Base-by-base conservation (phyloP, 2,797 vertebrate genomes). In the Pygocentrus nattereri region DNA sequence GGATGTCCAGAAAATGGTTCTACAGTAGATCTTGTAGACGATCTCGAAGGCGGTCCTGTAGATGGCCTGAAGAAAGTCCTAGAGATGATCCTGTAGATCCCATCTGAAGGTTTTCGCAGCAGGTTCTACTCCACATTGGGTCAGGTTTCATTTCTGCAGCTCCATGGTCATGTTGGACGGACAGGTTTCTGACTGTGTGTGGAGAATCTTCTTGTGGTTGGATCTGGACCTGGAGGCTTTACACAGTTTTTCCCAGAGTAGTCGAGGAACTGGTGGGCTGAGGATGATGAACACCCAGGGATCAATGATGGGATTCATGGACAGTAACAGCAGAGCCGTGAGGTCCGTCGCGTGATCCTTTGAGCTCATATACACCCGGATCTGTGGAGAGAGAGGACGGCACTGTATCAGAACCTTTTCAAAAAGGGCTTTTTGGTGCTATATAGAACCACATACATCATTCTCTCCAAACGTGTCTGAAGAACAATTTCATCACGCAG, bases 221-320 rank as follows among this genome's bases (percentile, higher is more conserved):
- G 25, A 15, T 44, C 25, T 68, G 7, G 44, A 30, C 34, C 38
- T 72, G 7, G 30, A 12, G 0, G n/a, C 27, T 56, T 72, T 86
- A 85, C 92, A 93, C 2, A 96, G 80, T 50, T 88, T 84, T 0
- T 89, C 93, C 77, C 94, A 94, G 68, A 95, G 38, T 0, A 95
- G 69, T 81, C 93, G 91, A 83, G 96, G 92, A 44, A 95, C 88
- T 0, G 95, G 89, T 0, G 96, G 95, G 8, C 94, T 89, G 70
- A 97, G 91, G 87, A 97, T 95, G 85, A 90, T 93, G 4, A 96
- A 96, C 6, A 96, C 93, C 96, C 95, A 97, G 1, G 96, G 96
- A n/a, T 97, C 94, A 1, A 97, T 84, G 85, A 97, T 97, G 84
- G 95, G 90, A 31, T 97, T 96, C 16, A 95, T 62, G 18, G 96